Base-by-base conservation (phyloP, 2,888 invertebrate species). In the Syritta pipiens region DNA sequence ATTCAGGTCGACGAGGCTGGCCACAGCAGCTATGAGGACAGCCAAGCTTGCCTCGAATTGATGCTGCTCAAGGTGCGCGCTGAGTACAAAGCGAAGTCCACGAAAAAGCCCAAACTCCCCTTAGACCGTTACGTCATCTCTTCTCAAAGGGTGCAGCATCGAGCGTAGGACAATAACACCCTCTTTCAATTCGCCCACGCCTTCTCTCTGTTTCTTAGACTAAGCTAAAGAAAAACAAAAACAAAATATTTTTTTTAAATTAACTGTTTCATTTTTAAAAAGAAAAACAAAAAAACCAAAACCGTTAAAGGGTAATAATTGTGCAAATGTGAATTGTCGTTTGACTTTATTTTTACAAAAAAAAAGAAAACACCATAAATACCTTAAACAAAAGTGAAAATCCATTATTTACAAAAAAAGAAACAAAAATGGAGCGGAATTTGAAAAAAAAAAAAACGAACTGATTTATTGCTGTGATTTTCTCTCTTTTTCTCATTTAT, bases 21-120 rank as follows among this genome's bases (percentile, higher is more conserved):
- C 3, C 99, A 99, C 90, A 95, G 97, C 88, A 96, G 97, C 81
- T 91, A 93, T 68, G 99, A 99, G 89, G 99, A 99, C 88, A 97
- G 99, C 1, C 91, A 92, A 30, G 93, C 96, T 7, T 96, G 96
- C 83, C 92, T 98, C 90, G 96, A 98, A 85, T 90, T 99, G 51
- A 95, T 97, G 91, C 90, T 97, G 62, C 93, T 93, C 89, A 93
- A 93, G 86, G 90, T 96, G 19, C 91, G 91, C 67, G 90, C 91
- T 82, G 92, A 93, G n/a, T 82, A 67, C 62, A 48, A 59, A 26
- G 62, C 77, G 2, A 72, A 55, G 22, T 72, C 46, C 48, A 65
- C 77, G 2, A 77, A 77, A 32, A 77, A 77, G 40, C 53, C 60
- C 22, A 26, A 44, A 10, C 65, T 53, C 4, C 55, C 77, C 3